Conservation (phyloP, 2,888 invertebrate species). For the Caenorhabditis sp. region DNA sequence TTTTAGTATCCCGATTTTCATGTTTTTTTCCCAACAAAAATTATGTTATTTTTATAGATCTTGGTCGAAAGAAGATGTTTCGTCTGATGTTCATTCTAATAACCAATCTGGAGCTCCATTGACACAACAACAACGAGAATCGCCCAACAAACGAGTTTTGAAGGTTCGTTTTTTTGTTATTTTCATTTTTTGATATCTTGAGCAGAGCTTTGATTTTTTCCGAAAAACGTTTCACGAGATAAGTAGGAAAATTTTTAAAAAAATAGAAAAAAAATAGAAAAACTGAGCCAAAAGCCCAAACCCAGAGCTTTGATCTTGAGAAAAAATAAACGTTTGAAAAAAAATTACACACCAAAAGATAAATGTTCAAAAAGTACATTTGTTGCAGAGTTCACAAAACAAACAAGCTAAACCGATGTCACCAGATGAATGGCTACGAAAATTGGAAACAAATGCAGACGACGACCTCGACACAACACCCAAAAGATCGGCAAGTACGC, state of each 20-base stretch:
- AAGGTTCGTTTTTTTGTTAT: constrained; percentile 22
- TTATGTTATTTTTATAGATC: constrained; percentile 26
- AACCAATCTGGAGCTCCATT: constrained; percentile 3
- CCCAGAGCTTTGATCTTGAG: too few relatives aligned
- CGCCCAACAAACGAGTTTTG: constrained; percentile 49
- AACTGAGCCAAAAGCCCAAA: too few relatives aligned
- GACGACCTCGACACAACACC: constrained; percentile 50
- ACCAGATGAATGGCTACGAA: constrained; percentile 68
- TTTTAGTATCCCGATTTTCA: too few relatives aligned
- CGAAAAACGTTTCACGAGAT: too few relatives aligned
- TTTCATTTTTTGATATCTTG: not conserved
- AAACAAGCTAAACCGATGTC: constrained; percentile 64
- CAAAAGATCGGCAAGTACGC: constrained; percentile 41
- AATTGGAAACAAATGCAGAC: constrained; percentile 63
- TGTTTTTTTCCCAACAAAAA: not conserved
- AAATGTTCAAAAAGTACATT: too few relatives aligned
- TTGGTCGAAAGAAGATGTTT: constrained; percentile 56
- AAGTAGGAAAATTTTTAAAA: too few relatives aligned
- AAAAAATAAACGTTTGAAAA: too few relatives aligned
- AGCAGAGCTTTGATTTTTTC: too few relatives aligned
- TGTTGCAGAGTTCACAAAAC: constrained; percentile 39
- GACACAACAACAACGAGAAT: constrained; percentile 28
- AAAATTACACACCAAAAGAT: too few relatives aligned
- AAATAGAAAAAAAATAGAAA: too few relatives aligned
- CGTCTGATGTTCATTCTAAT: constrained; percentile 29